Evolutionary conservation across 2,888 invertebrate species (phyloP), one percentile per base, ranked within the genome.

Genomic region (Drosophila cyrtoloma): DNA sequence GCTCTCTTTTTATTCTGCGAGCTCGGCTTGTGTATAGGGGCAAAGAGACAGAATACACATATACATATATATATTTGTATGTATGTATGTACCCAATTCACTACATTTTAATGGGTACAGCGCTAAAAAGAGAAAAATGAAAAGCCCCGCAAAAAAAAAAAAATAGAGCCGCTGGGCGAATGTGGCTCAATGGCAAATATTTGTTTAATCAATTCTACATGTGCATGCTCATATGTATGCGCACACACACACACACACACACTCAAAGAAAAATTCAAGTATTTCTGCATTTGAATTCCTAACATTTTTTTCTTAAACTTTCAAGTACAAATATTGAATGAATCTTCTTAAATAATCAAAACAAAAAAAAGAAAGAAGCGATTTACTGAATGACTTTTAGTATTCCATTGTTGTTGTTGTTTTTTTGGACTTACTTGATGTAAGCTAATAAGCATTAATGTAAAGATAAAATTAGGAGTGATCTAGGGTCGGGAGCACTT

Each of bases 131-230:
- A 16, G 5, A 44, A 42, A 22, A 51, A 35, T 52, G 33, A 53
- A 44, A 50, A 51, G 19, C 44, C n/a, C 6, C 32, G 47, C 39
- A n/a, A 22, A 22, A 22, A 22, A 30, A 39, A 56, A 33, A 39
- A 68, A 30, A 68, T 51, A 50, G 53, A 58, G 58, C 81, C 53
- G 35, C 44, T 30, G 71, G 71, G 83, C 63, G 74, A 12, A 33
- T 57, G 58, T 71, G 75, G 75, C 73, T 81, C 86, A 73, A 75
- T 76, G 77, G 76, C 84, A 89, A 84, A 89, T 89, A 81, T 85
- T 85, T 84, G 86, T 81, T 89, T 89, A 89, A 85, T 89, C 84
- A 85, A 86, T 86, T 89, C 75, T 71, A 75, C 68, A 71, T 71
- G 70, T 66, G 68, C 51, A 62, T 60, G 33, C 65, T 9, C 75